Percentiles rank a stretch among this genome's conserved stretches.
phyloP scores from a whole-genome alignment of 2,888 invertebrate genomes.

The Hipparchia semele region DNA sequence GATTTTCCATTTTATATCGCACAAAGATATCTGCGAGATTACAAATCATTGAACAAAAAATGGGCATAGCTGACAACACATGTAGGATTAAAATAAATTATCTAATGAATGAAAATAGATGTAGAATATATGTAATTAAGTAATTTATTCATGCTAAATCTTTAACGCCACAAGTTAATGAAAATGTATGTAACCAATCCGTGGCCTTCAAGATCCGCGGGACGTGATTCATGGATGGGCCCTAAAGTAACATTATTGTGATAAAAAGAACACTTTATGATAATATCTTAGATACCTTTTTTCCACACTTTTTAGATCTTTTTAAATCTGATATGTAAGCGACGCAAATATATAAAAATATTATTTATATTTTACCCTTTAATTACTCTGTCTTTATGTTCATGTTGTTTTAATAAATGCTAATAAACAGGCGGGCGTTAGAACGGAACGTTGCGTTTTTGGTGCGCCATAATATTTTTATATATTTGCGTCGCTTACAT shows the following conservation, averaged over 20 bases:
- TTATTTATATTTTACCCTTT: too few species aligned
- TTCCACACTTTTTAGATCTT: conserved; percentile 17
- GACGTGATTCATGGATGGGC: background rate
- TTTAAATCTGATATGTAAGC: conserved; percentile 14
- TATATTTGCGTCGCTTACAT: too few species aligned
- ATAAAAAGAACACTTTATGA: conserved; percentile 23
- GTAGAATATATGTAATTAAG: background rate
- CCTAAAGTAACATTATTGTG: conserved; percentile 20
- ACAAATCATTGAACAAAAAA: too few species aligned
- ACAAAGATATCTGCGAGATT: background rate
- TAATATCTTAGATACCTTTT: conserved; percentile 25
- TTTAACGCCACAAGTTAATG: background rate
- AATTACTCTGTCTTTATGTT: too few species aligned
- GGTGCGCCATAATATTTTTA: too few species aligned
- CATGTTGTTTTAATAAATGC: too few species aligned
- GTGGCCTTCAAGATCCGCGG: background rate
- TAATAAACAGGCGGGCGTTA: too few species aligned
- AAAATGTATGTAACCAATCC: background rate
- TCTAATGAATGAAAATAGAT: too few species aligned
- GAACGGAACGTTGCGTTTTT: too few species aligned
- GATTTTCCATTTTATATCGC: background rate
- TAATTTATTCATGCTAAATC: background rate
- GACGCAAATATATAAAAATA: too few species aligned
- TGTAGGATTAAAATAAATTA: too few species aligned
- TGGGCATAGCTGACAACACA: too few species aligned